Evolutionary conservation across 2,797 vertebrate genomes (phyloP).

Genomic region (Argyrosomus regius): DNA sequence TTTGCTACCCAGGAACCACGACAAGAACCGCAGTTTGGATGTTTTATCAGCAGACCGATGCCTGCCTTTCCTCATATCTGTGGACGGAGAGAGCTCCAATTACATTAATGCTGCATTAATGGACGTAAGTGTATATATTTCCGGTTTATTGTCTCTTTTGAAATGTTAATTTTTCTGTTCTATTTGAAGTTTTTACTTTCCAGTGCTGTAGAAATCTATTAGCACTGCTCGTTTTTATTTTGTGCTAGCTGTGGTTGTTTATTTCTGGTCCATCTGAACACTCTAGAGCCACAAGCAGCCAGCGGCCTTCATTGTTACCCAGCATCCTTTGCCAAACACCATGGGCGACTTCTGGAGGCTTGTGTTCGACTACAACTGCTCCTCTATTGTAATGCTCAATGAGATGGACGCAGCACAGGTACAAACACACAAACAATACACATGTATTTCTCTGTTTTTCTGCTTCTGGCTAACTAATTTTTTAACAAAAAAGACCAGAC

Average conservation of each 20-base stretch:
- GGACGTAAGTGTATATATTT: conserved; percentile 88
- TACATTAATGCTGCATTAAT: conserved; percentile 98
- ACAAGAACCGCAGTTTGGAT: conserved; percentile 98
- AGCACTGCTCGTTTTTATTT: neutral
- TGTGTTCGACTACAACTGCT: conserved; percentile 98
- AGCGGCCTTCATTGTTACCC: conserved; percentile 97
- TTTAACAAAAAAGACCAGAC: neutral
- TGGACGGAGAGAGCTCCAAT: conserved; percentile 97
- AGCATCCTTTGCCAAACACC: conserved; percentile 98
- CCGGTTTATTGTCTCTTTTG: neutral
- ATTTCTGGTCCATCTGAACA: neutral
- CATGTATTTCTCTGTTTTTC: neutral
- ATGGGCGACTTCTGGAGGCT: conserved; percentile 97
- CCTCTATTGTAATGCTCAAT: conserved; percentile 97
- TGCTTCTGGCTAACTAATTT: neutral
- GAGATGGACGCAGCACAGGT: conserved; percentile 98
- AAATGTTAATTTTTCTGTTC: too few species aligned
- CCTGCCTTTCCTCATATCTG: conserved; percentile 97
- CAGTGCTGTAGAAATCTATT: neutral
- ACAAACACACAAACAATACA: neutral
- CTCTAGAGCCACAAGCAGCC: conserved; percentile 97
- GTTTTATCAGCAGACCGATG: conserved; percentile 95
- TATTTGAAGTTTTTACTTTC: neutral
- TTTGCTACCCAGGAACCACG: conserved; percentile 94
- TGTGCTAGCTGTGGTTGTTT: neutral